Percentiles rank a stretch among this genome's conserved stretches.
Evolutionary conservation across 2,797 vertebrate species (phyloP).

Genomic region (Bufotes viridis): DNA sequence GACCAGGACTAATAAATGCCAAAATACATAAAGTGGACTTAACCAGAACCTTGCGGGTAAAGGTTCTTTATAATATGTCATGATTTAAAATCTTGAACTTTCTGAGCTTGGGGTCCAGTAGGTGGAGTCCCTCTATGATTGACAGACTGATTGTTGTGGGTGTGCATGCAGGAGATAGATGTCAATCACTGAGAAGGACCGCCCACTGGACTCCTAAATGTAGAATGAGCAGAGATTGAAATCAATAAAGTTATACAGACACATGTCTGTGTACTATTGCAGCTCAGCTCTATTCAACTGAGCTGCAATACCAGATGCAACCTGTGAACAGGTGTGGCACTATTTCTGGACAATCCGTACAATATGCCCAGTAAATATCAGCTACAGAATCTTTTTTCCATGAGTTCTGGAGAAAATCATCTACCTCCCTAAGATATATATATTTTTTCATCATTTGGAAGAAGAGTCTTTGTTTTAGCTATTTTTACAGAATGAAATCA

Average conservation of each 20-base stretch:
- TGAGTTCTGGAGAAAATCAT: not conserved
- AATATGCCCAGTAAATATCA: not conserved
- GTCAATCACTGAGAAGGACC: not conserved
- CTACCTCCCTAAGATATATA: not conserved
- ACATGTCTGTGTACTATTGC: too few species aligned
- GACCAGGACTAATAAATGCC: too few species aligned
- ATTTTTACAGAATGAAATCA: constrained; percentile 48
- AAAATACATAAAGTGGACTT: too few species aligned
- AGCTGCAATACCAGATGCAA: not conserved
- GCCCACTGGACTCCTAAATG: too few species aligned
- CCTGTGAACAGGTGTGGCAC: not conserved
- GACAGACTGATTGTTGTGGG: too few species aligned
- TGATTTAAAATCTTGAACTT: too few species aligned
- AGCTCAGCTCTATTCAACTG: too few species aligned
- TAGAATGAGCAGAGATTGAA: not conserved
- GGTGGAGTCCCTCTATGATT: too few species aligned
- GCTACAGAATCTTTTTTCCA: not conserved
- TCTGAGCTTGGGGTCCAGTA: too few species aligned
- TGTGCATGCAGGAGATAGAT: too few species aligned
- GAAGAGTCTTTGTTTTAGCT: constrained; percentile 25
- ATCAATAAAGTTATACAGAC: not conserved
- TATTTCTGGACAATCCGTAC: not conserved
- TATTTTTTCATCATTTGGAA: constrained; percentile 5
- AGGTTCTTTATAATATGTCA: too few species aligned
- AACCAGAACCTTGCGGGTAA: too few species aligned